phyloP scores from a whole-genome alignment of 2,888 invertebrate genomes.

The Limnephilus lunatus region DNA sequence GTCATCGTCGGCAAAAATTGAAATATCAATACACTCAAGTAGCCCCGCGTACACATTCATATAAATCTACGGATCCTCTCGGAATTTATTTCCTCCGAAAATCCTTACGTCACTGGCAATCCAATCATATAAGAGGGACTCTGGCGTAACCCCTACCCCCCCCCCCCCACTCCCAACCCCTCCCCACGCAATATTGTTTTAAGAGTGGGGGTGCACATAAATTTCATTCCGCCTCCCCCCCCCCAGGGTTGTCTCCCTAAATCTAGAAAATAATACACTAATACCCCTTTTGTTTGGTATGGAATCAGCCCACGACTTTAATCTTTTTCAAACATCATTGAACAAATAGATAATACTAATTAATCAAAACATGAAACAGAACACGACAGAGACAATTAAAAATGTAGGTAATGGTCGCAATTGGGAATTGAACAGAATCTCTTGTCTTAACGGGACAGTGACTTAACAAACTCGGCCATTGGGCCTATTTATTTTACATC shows the following conservation, averaged over 20 bases:
- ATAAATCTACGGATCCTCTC: constrained; percentile 60
- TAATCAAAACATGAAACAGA: too few relatives aligned
- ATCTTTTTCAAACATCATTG: not conserved
- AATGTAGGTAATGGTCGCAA: too few relatives aligned
- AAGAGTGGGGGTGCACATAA: constrained; percentile 80
- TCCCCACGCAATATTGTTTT: constrained; percentile 80
- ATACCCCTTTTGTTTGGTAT: not conserved
- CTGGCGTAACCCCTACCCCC: constrained; percentile 74
- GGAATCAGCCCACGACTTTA: not conserved
- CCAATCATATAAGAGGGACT: constrained; percentile 64
- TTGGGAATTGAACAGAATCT: too few relatives aligned
- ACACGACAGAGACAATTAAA: too few relatives aligned
- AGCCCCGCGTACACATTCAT: constrained; percentile 42
- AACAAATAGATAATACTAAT: too few relatives aligned
- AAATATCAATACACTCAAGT: constrained; percentile 32
- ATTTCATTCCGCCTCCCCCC: constrained; percentile 69
- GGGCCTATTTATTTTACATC: too few relatives aligned
- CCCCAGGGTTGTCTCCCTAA: constrained; percentile 39
- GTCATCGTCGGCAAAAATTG: constrained; percentile 5
- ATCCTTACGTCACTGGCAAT: constrained; percentile 65
- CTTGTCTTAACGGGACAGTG: too few relatives aligned
- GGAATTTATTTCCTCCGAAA: constrained; percentile 63
- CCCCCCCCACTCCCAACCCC: constrained; percentile 76
- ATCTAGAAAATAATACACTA: constrained; percentile 23
- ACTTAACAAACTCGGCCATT: too few relatives aligned